Evolutionary conservation across 1,140 invertebrate genomes (phyloP).

Genomic region (Temnothorax curvispinosus): DNA sequence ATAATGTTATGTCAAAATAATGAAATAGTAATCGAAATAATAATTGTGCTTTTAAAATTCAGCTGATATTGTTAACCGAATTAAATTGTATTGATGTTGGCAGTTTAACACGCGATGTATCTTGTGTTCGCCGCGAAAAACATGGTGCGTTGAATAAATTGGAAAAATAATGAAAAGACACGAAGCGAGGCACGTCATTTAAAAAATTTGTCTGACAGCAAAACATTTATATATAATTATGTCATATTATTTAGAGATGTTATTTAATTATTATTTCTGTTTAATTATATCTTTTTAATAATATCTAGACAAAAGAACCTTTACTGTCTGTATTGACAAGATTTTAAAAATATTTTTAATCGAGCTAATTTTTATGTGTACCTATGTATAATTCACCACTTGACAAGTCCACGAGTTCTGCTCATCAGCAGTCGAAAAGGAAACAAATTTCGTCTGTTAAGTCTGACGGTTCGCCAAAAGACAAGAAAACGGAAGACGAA

Average conservation of each 20-base stretch:
- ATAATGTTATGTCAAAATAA: slow-evolving; percentile 9
- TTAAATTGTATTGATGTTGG: slow-evolving; percentile 17
- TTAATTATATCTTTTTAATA: background rate
- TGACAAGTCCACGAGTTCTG: too few species aligned
- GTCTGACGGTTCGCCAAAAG: too few species aligned
- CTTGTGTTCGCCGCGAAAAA: background rate
- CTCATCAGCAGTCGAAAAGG: too few species aligned
- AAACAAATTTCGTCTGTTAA: too few species aligned
- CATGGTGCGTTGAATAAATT: background rate
- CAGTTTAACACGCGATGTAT: slow-evolving; percentile 7
- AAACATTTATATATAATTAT: slow-evolving; percentile 5
- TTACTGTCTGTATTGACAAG: background rate
- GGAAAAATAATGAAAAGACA: slow-evolving; percentile 20
- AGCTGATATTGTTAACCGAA: background rate
- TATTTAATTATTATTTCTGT: background rate
- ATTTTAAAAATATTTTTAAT: background rate
- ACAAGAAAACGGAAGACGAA: too few species aligned
- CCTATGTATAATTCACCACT: too few species aligned
- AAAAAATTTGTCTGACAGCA: background rate
- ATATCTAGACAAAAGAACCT: background rate
- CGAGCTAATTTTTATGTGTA: too few species aligned
- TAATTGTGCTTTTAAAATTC: slow-evolving; percentile 32
- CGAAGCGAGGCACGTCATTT: background rate
- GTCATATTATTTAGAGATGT: background rate
- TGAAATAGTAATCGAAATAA: slow-evolving; percentile 14